Base-by-base conservation (phyloP, 2,113 vertebrate genomes). In the Mustela lutreola region DNA sequence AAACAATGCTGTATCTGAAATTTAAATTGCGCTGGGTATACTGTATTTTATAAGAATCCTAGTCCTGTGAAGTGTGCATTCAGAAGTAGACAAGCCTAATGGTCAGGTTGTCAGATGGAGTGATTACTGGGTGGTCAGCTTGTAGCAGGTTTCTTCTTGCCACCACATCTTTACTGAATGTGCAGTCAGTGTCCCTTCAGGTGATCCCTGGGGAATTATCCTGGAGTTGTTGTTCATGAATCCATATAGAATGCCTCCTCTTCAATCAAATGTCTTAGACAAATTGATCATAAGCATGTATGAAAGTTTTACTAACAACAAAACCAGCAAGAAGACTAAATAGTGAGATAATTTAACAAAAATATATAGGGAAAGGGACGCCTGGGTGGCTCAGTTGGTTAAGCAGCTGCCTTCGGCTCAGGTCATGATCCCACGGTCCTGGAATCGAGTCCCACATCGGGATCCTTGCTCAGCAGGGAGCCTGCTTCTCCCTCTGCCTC, bases 121-220 rank as follows among this genome's bases (percentile, higher is more conserved):
- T 56, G 1, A 33, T 45, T 90, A 26, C 33, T 33, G 28, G 36
- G 36, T 75, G 45, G 5, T 56, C 60, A 75, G 5, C 12, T 36
- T 89, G 10, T 24, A 70, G 50, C 33, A 58, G 3, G 5, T 53
- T 73, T 70, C 39, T 53, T 2, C 36, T 89, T 96, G 79, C 9
- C 11, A 24, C 33, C 39, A 65, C 60, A 60, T 53, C 19, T 4
- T 76, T 28, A 19, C 21, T 73, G 62, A 89, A 80, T 5, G 56
- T 89, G 3, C 31, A 67, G 28, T 9, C 28, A 42, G 1, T 48
- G 2, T 0, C 12, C 3, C 9, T 67, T 81, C 50, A 1, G 10
- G 28, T 22, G 7, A 70, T 19, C 24, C 6, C 14, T 65, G 73
- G 14, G 83, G 39, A 75, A 33, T 1, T 75, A 7, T 15, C 19